Evolutionary conservation across 2,888 invertebrate species (phyloP).

Genomic region (Polietes domitor): DNA sequence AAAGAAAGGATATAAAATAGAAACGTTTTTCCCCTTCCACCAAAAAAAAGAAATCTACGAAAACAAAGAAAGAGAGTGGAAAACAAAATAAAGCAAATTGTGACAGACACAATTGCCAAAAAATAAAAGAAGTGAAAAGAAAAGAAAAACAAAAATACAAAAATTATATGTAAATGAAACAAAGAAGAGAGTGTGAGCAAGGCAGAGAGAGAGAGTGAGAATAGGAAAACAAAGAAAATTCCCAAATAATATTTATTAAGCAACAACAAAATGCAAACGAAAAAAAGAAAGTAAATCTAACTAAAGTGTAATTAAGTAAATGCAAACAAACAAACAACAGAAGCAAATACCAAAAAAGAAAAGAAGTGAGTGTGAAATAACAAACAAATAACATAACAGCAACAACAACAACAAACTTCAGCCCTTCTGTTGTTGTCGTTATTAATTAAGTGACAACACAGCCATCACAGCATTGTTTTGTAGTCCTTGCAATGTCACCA

Average conservation of each 20-base stretch:
- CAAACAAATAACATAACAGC: not conserved
- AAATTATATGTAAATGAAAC: conserved; percentile 19
- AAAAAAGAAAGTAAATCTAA: conserved; percentile 51
- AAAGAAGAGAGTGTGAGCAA: conserved; percentile 12
- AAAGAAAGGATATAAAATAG: conserved; percentile 52
- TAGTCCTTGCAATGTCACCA: too few relatives aligned
- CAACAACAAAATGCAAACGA: conserved; percentile 40
- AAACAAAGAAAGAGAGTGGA: conserved; percentile 46
- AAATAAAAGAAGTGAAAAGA: too few relatives aligned
- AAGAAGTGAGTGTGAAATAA: not conserved
- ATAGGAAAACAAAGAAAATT: conserved; percentile 8
- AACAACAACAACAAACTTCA: not conserved
- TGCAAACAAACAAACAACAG: conserved; percentile 26
- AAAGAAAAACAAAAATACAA: conserved; percentile 16
- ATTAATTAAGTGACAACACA: too few relatives aligned
- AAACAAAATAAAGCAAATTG: conserved; percentile 45
- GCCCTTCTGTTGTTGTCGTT: too few relatives aligned
- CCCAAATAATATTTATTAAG: conserved; percentile 20
- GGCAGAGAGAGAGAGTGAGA: conserved; percentile 10
- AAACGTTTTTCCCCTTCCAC: conserved; percentile 52
- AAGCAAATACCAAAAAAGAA: not conserved
- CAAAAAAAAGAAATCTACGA: conserved; percentile 49
- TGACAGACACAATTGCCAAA: conserved; percentile 41
- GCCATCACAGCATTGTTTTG: too few relatives aligned
- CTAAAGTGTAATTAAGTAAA: conserved; percentile 21